Base-by-base conservation (phyloP, 2,113 vertebrate genomes). In the Bujurquina vittata region DNA sequence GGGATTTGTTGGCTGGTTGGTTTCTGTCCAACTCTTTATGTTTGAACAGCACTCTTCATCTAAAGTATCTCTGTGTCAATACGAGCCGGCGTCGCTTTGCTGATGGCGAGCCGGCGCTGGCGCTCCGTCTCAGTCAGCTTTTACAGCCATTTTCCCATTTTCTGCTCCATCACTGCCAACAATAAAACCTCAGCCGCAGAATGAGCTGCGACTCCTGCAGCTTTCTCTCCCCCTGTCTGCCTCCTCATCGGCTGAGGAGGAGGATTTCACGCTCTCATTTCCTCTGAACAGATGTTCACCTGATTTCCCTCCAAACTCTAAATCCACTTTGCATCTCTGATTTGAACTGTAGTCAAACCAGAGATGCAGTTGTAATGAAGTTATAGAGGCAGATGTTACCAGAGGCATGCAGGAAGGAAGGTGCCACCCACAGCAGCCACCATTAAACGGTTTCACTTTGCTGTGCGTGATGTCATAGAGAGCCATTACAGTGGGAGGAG, bases 81-180 rank as follows among this genome's bases (percentile, higher is more conserved):
- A 23, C 7, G 22, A 62, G 84, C 35, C 23, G 83, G 67, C 37
- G 33, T 58, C n/a, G 76, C 82, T 57, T 52, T 58, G 17, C 65
- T 79, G 76, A 75, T 11, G 33, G 26, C 2, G 76, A 84, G 62
- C 59, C 5, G 35, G 62, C 29, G 49, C 83, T 65, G 82, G 67
- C 76, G 35, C 6, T 75, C 83, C 52, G 52, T 33, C 60, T 75
- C 75, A 49, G 57, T 61, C 75, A 77, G 75, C 58, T 75, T 80
- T 75, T 65, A 65, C 77, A 58, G 52, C 35, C 77, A 79, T 84
- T 63, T 75, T 61, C 69, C 72, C 59, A 76, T 82, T 84, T 78
- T 65, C 75, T 86, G 58, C 74, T 63, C 63, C 74, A 63, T 58
- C 58, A 81, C 79, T 58, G 84, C 75, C 75, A 69, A 79, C 67